phyloP scores from a whole-genome alignment of 2,797 vertebrate genomes.

The Meriones psammophilus region DNA sequence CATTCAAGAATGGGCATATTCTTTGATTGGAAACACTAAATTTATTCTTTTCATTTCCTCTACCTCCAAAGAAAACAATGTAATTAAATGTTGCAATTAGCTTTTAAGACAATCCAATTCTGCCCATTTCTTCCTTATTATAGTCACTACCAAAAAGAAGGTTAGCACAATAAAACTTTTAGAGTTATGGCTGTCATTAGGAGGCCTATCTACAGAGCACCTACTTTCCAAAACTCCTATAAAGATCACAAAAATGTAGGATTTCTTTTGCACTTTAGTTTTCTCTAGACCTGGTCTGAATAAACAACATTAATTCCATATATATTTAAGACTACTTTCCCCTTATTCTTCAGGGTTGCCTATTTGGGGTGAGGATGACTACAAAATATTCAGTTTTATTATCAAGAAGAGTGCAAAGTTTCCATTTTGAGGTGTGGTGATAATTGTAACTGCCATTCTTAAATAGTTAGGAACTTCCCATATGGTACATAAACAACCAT shows the following conservation, averaged over 20 bases:
- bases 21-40: slow-evolving; percentile 31
- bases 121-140: slow-evolving; percentile 47
- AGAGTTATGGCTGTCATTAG: slow-evolving; percentile 38
- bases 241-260: slow-evolving; percentile 5
- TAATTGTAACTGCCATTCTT: not conserved
- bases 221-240: not conserved
- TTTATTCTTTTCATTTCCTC: slow-evolving; percentile 55
- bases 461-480: not conserved
- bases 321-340: not conserved
- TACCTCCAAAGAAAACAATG: slow-evolving; percentile 30
- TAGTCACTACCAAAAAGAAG: slow-evolving; percentile 40
- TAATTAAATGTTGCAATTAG: slow-evolving; percentile 58
- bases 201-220: not conserved
- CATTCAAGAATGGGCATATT: not conserved
- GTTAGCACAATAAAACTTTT: slow-evolving; percentile 38
- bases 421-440: not conserved
- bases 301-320: slow-evolving; percentile 24
- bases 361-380: not conserved
- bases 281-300: not conserved
- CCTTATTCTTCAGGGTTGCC: not conserved
- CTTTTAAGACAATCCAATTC: slow-evolving; percentile 10
- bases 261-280: slow-evolving; percentile 50
- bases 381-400: not conserved
- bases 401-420: not conserved
- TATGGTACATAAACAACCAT: not conserved